phyloP scores from a whole-genome alignment of 2,797 vertebrate genomes.

The Sebastes kiyomatsui region DNA sequence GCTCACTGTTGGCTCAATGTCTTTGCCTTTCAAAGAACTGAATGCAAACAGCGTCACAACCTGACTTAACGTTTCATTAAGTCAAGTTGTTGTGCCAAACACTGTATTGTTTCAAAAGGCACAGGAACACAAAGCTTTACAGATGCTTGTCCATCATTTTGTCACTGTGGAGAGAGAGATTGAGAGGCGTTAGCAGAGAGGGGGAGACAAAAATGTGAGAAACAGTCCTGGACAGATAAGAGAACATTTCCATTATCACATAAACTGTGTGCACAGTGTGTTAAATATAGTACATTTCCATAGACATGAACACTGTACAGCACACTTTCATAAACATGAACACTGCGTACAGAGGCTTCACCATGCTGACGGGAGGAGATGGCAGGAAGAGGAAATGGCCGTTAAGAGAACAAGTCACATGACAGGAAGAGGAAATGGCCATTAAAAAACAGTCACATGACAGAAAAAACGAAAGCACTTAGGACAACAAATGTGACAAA shows the following conservation, averaged over 20 bases:
- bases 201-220: slow-evolving; percentile 68
- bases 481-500: slow-evolving; percentile 90
- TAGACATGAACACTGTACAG: slow-evolving; percentile 85
- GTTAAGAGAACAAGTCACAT: slow-evolving; percentile 82
- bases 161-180: slow-evolving; percentile 87
- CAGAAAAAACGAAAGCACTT: slow-evolving; percentile 86
- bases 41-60: slow-evolving; percentile 58
- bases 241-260: slow-evolving; percentile 77
- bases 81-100: slow-evolving; percentile 70
- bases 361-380: slow-evolving; percentile 88
- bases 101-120: slow-evolving; percentile 72
- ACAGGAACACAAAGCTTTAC: slow-evolving; percentile 81
- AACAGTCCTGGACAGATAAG: slow-evolving; percentile 67
- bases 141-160: slow-evolving; percentile 77
- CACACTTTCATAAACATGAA: slow-evolving; percentile 85
- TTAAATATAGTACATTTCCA: slow-evolving; percentile 73
- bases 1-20: slow-evolving; percentile 31
- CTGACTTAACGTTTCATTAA: slow-evolving; percentile 64
- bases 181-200: slow-evolving; percentile 84
- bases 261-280: slow-evolving; percentile 77
- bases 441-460: slow-evolving; percentile 83
- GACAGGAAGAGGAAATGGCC: slow-evolving; percentile 84
- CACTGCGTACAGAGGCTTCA: slow-evolving; percentile 88
- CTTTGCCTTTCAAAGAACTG: slow-evolving; percentile 52
- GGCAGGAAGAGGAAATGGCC: slow-evolving; percentile 85